These are phyloP conservation scores for Sminthopsis crassicaudata DNA, from an alignment of 2,113 vertebrate species.

Conservation along the genomic window DNA sequence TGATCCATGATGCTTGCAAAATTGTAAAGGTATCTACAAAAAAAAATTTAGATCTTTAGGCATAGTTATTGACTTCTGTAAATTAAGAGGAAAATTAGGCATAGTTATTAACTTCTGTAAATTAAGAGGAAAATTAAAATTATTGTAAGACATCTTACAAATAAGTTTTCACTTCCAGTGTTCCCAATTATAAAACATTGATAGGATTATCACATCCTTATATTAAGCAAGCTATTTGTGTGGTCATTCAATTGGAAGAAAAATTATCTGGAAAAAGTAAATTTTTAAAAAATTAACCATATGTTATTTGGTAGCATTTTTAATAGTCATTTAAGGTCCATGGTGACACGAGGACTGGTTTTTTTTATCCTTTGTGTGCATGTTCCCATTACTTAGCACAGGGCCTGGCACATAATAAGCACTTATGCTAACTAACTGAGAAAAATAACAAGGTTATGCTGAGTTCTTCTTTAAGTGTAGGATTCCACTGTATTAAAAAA, in stretches of 20 bases:
- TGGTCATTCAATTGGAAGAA: not conserved
- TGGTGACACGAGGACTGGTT: not conserved
- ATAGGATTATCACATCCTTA: not conserved
- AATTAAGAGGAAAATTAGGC: not conserved
- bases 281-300: not conserved
- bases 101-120: not conserved
- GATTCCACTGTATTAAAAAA: not conserved
- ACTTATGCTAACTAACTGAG: not conserved
- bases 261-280: not conserved
- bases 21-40: not conserved
- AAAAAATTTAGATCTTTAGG: not conserved
- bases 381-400: not conserved
- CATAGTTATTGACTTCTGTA: not conserved
- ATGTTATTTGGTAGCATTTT: not conserved
- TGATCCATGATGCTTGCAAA: not conserved
- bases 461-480: not conserved
- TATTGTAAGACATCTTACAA: not conserved
- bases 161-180: not conserved
- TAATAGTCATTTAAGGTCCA: not conserved
- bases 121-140: not conserved
- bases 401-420: not conserved
- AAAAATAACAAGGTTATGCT: not conserved
- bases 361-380: not conserved
- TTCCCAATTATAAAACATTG: not conserved
- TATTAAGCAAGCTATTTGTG: not conserved